Base-by-base conservation (phyloP, 2,113 vertebrate species). In the Alligator mississippiensis region DNA sequence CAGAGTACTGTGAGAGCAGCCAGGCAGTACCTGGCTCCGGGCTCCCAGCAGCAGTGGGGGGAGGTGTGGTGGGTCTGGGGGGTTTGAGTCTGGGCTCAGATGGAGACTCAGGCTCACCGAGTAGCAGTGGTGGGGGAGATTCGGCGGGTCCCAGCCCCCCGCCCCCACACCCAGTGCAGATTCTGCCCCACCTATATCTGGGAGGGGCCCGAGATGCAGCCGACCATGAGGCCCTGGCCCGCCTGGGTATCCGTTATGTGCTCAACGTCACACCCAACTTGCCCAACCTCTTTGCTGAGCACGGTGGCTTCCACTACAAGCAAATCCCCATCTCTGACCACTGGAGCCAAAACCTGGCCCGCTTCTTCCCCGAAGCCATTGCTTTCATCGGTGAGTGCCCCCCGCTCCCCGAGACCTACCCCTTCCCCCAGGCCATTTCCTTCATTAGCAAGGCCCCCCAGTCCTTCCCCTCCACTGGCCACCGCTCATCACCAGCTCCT, bases 291-390 rank as follows among this genome's bases (percentile, higher is more conserved):
- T 99, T 99, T 21, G 99, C 99, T 96, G 98, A 99, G 66, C 98
- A 98, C 2, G 98, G 98, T 10, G 98, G 97, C 90, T 99, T 99
- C 96, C 98, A 98, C 95, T 99, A 99, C 98, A 99, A 99, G 96
- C 98, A 99, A 97, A 99, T 99, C 86, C 99, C 99, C 87, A 99
- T 99, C 95, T 99, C 98, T 0, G 98, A 99, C 94, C 99, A 99
- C 97, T 99, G 99, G 99, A 99, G 98, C 96, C 98, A 99, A 95
- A 99, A 99, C 88, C 95, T 99, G 93, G 98, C 98, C 25, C 98
- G 98, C 97, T 99, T 99, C 97, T 99, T 99, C 91, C 98, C 98
- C 1, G 98, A 99, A 89, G 99, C 98, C 82, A 99, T 99, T 76
- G 97, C 98, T 2, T 99, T 99, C 96, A 99, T 99, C 61, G 99